phyloP scores from a whole-genome alignment of 2,888 invertebrate species.

The Gymnocheta viridis region DNA sequence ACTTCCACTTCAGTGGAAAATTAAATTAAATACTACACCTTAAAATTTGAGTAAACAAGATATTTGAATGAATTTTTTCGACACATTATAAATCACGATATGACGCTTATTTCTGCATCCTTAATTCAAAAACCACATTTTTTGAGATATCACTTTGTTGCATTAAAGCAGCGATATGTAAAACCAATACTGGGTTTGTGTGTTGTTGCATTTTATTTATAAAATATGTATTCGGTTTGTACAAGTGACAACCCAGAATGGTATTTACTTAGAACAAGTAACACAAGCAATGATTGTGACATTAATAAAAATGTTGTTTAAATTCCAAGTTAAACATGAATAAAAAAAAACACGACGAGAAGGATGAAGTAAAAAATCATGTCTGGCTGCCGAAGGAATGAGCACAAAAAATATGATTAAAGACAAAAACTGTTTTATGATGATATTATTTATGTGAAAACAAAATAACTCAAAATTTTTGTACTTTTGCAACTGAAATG shows the following conservation, averaged over 20 bases:
- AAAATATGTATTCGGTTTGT: conserved; percentile 25
- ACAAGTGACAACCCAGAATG: conserved; percentile 32
- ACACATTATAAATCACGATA: too few species aligned
- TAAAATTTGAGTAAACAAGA: too few species aligned
- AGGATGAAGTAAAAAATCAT: conserved; percentile 1
- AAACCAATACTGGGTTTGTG: background rate
- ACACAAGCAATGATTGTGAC: conserved; percentile 46
- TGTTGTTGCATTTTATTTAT: background rate
- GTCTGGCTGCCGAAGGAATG: background rate
- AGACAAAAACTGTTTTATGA: background rate
- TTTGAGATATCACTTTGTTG: too few species aligned
- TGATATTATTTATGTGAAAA: background rate
- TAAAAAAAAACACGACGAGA: background rate
- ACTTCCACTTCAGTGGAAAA: too few species aligned
- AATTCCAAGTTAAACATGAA: conserved; percentile 28
- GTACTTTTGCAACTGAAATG: background rate
- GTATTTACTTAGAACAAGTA: conserved; percentile 40
- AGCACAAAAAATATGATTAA: background rate
- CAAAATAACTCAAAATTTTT: background rate
- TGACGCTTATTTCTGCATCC: too few species aligned
- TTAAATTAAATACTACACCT: too few species aligned
- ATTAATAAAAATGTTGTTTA: conserved; percentile 51
- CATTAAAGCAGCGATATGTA: too few species aligned
- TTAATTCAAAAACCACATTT: too few species aligned
- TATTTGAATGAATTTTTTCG: too few species aligned